Base-by-base conservation (phyloP, 2,888 invertebrate genomes). In the Diabrotica balteata region DNA sequence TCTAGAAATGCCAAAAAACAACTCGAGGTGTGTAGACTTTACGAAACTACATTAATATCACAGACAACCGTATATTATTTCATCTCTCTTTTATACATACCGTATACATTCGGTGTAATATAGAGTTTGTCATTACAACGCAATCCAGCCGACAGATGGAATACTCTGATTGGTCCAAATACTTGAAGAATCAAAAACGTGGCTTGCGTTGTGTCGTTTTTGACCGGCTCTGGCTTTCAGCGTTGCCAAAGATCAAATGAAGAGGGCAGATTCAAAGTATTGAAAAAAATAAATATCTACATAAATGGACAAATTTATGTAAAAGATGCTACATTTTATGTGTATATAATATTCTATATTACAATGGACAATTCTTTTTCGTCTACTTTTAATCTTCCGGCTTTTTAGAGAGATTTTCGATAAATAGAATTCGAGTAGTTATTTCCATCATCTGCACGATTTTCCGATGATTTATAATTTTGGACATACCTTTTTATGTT, bases 101-200 rank as follows among this genome's bases (percentile, higher is more conserved):
- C 10, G 32, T 11, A 55, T 57, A 51, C 51, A 59, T 50, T 32
- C 51, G 43, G 9, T 8, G 45, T 10, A 44, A 59, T 8, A 8
- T 50, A 10, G 43, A 71, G 77, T 76, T 74, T 68, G 78, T 79
- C 80, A 72, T 66, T 72, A 70, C 63, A 71, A 70, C 67, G 60
- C 67, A 68, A 73, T 69, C 69, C 73, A 75, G 69, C 72, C 82
- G 84, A 83, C 84, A 84, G 84, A 84, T 84, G 84, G 84, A 84
- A 82, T 67, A 77, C 68, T 80, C 53, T 75, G 73, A 84, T 84
- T 84, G 84, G 84, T 76, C 63, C 67, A 68, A 43, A 61, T 52
- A 8, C 54, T 8, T 11, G 61, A 59, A 66, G 60, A 72, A 66
- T 63, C 59, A 61, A 63, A 63, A 67, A 70, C 70, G 70, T 70